Evolutionary conservation across 64 coral and sea anemone species (phyloP).

Genomic region (Cladopsammia gracilis): DNA sequence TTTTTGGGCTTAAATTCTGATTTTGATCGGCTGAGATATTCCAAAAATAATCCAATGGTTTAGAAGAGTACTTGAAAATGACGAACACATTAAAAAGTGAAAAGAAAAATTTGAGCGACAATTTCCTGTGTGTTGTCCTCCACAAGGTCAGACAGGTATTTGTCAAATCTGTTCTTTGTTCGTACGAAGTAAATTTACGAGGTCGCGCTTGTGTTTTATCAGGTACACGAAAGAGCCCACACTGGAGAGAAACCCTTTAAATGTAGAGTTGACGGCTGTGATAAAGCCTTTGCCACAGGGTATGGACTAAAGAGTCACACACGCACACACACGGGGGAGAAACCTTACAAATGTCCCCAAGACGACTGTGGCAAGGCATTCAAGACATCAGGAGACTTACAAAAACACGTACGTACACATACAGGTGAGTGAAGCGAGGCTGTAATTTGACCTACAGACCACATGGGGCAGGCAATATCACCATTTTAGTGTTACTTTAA

Average conservation of each 20-base stretch:
- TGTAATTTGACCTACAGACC: neutral
- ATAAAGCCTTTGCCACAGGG: conserved; percentile 96
- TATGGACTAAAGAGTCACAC: conserved; percentile 97
- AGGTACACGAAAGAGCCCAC: conserved; percentile 92
- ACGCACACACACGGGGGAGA: conserved; percentile 95
- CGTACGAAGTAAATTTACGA: too few relatives aligned
- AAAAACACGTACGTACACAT: conserved; percentile 96
- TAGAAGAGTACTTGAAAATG: too few relatives aligned
- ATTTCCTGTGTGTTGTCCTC: too few relatives aligned
- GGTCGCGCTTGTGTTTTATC: neutral
- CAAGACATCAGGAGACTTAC: conserved; percentile 96
- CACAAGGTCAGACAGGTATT: too few relatives aligned
- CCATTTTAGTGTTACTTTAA: too few relatives aligned
- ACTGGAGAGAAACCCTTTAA: conserved; percentile 98
- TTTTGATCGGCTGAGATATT: too few relatives aligned
- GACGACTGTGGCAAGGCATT: conserved; percentile 85
- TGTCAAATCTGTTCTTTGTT: too few relatives aligned
- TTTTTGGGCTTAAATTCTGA: too few relatives aligned
- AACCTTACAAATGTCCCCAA: conserved; percentile 89
- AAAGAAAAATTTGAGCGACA: too few relatives aligned
- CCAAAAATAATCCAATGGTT: too few relatives aligned
- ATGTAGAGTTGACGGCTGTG: conserved; percentile 83
- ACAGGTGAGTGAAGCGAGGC: conserved; percentile 68
- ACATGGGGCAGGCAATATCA: too few relatives aligned
- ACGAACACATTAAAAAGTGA: too few relatives aligned